These are phyloP conservation scores for Cryptomyrus ogoouensis DNA, from an alignment of 2,113 vertebrate species.

Conservation along the genomic window DNA sequence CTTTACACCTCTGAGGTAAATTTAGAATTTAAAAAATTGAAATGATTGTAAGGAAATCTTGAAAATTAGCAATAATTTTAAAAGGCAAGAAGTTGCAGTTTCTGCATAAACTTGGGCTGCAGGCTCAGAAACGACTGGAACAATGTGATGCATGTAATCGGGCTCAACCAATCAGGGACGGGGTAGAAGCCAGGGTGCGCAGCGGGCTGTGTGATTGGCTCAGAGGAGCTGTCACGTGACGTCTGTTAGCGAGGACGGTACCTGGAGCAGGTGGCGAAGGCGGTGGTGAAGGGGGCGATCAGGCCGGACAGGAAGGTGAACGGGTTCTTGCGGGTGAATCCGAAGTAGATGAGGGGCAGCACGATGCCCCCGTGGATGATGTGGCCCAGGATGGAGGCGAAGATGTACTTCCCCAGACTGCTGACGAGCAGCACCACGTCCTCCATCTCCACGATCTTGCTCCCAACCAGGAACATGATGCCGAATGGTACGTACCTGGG, in stretches of 20 bases:
- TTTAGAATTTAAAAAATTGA: background rate
- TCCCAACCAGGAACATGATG: slow-evolving; percentile 94
- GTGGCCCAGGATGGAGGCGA: slow-evolving; percentile 92
- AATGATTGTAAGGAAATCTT: background rate
- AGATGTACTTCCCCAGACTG: slow-evolving; percentile 93
- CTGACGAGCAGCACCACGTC: slow-evolving; percentile 82
- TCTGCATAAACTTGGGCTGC: background rate
- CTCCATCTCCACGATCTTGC: slow-evolving; percentile 98
- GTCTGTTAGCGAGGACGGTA: slow-evolving; percentile 34
- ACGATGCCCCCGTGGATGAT: slow-evolving; percentile 87
- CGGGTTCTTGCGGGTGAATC: slow-evolving; percentile 82
- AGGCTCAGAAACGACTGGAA: background rate
- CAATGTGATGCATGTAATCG: background rate
- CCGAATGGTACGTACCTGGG: slow-evolving; percentile 92
- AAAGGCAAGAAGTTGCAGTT: background rate
- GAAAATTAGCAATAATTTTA: background rate
- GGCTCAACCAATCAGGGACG: background rate
- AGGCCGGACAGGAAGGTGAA: slow-evolving; percentile 89
- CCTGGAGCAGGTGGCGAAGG: slow-evolving; percentile 97
- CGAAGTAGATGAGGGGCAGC: slow-evolving; percentile 90
- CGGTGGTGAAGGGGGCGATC: slow-evolving; percentile 86
- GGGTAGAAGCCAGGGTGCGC: background rate
- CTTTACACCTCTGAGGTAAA: background rate
- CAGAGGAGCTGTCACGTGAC: background rate
- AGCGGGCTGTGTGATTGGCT: background rate